A percentile compares a stretch with the other conserved stretches of the same genome.
Conservation (phyloP, 2,113 vertebrate genomes). For the Labeo rohita region DNA sequence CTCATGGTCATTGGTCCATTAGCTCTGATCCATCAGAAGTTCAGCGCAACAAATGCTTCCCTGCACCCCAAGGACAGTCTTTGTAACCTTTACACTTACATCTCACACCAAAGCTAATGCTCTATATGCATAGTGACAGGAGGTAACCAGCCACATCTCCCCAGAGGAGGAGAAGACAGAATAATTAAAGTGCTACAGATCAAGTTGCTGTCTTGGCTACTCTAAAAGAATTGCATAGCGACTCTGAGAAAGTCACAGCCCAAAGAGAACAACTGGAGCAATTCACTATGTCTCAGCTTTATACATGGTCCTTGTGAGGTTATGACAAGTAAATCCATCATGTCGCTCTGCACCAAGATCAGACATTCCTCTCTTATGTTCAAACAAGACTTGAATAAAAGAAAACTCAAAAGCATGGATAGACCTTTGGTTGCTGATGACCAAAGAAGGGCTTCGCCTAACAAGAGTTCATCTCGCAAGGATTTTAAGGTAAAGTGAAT, state of each 20-base stretch:
- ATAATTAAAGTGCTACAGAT: conserved; percentile 56
- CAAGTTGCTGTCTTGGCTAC: conserved; percentile 30
- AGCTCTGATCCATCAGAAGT: conserved; percentile 53
- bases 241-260: conserved; percentile 18
- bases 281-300: neutral
- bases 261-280: conserved; percentile 1
- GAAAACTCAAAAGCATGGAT: conserved; percentile 17
- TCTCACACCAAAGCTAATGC: conserved; percentile 49
- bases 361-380: neutral
- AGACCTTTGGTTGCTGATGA: neutral
- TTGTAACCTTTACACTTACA: conserved; percentile 54
- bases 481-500: neutral
- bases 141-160: conserved; percentile 52
- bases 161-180: conserved; percentile 53
- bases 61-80: conserved; percentile 43
- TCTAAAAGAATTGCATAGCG: neutral
- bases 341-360: neutral
- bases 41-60: conserved; percentile 39
- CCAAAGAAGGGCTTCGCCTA: neutral
- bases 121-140: conserved; percentile 50
- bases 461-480: neutral
- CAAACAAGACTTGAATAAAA: neutral
- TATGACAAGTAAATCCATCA: neutral
- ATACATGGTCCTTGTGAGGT: conserved; percentile 1
- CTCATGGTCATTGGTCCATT: conserved; percentile 16